Conservation (phyloP, 2,888 invertebrate genomes). For the Drosophila austrosaltans region DNA sequence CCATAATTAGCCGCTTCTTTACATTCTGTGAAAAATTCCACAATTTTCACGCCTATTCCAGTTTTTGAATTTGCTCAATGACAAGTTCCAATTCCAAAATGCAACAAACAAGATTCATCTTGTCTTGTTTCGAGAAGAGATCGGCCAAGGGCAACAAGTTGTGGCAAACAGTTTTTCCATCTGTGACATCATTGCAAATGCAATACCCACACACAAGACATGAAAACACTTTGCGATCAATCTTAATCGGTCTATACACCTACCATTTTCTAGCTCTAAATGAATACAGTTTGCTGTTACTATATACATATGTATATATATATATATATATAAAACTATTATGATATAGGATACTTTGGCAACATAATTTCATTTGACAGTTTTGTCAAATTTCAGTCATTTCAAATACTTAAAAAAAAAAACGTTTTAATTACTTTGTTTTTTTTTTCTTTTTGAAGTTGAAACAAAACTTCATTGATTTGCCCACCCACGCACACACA, state of each 20-base stretch:
- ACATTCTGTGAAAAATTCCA: neutral
- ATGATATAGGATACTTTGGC: too few species aligned
- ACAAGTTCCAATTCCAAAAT: slow-evolving; percentile 56
- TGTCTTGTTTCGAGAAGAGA: neutral
- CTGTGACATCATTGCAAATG: slow-evolving; percentile 42
- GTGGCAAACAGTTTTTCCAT: neutral
- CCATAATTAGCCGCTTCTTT: neutral
- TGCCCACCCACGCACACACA: slow-evolving; percentile 7
- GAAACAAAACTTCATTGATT: neutral
- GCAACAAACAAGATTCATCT: neutral
- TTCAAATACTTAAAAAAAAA: neutral
- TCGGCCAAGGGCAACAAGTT: slow-evolving; percentile 44
- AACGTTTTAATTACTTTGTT: too few species aligned
- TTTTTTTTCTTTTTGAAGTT: neutral
- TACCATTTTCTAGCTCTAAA: neutral
- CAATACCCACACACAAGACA: slow-evolving; percentile 13
- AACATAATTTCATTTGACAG: neutral
- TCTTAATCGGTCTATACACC: neutral
- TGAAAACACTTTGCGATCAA: neutral
- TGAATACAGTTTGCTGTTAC: too few species aligned
- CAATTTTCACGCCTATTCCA: neutral
- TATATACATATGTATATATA: too few species aligned
- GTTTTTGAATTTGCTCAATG: slow-evolving; percentile 47
- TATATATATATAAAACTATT: too few species aligned
- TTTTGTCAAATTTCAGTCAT: neutral